Conservation (phyloP, 2,888 invertebrate genomes). For the Mactromeris polynyma region DNA sequence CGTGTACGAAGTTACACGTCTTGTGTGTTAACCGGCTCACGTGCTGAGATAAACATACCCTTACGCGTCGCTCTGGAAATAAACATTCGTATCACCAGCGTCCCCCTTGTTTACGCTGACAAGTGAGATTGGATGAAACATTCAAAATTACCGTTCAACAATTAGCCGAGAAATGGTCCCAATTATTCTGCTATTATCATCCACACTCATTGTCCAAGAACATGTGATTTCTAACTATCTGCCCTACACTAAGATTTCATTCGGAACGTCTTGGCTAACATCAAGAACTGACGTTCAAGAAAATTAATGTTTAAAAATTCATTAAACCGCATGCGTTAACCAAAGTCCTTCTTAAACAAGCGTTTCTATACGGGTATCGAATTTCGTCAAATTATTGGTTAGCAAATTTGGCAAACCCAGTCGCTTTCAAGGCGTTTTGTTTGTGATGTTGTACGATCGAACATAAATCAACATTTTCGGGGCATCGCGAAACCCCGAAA, state of each 20-base stretch:
- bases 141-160: conserved; percentile 56
- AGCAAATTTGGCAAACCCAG: conserved; percentile 51
- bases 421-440: conserved; percentile 48
- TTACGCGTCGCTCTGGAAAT: conserved; percentile 50
- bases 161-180: conserved; percentile 60
- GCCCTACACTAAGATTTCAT: conserved; percentile 45
- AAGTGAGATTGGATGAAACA: conserved; percentile 29
- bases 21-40: conserved; percentile 48
- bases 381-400: conserved; percentile 64
- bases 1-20: conserved; percentile 56
- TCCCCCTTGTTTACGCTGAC: conserved; percentile 49
- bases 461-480: conserved; percentile 59
- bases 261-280: conserved; percentile 33
- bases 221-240: conserved; percentile 64
- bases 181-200: conserved; percentile 63
- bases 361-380: conserved; percentile 48
- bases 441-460: conserved; percentile 37
- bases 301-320: conserved; percentile 68
- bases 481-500: conserved; percentile 45
- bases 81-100: conserved; percentile 42
- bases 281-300: conserved; percentile 32
- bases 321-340: conserved; percentile 65
- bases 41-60: conserved; percentile 67
- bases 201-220: conserved; percentile 57
- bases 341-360: conserved; percentile 35